Conservation (phyloP, 2,888 invertebrate species). For the Agrochola macilenta region DNA sequence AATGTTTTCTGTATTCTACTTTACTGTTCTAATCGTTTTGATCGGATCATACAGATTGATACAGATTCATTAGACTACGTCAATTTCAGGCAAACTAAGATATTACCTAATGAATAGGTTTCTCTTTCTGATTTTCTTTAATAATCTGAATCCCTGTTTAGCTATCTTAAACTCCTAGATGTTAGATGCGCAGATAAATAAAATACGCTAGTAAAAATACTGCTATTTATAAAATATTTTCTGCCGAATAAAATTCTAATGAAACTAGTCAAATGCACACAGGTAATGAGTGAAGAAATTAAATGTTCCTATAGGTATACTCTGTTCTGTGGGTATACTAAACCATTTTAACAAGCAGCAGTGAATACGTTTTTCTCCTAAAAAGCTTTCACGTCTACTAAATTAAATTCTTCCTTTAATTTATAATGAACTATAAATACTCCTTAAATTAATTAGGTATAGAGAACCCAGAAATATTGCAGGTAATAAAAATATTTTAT, state of each 20-base stretch:
- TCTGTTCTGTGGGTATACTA: no score
- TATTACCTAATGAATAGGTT: background rate
- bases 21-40: background rate
- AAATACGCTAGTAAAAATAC: background rate
- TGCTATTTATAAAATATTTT: background rate
- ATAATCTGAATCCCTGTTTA: background rate
- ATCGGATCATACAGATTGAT: background rate
- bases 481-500: constrained; percentile 51
- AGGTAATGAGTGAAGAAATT: background rate
- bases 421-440: constrained; percentile 43
- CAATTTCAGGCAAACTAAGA: background rate
- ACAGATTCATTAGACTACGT: background rate
- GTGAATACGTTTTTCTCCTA: constrained; percentile 11
- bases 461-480: constrained; percentile 39
- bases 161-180: no score
- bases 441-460: constrained; percentile 46
- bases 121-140: background rate
- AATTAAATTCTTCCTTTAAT: constrained; percentile 43
- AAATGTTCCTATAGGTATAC: no score
- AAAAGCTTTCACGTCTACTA: constrained; percentile 22
- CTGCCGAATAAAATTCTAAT: background rate
- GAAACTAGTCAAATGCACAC: background rate
- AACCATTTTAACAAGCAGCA: constrained; percentile 4
- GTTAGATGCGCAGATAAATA: background rate
- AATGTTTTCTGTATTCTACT: background rate